A percentile compares a stretch with the other conserved stretches of the same genome.
Conservation (phyloP, 2,888 invertebrate genomes). For the Andrena chrysosceles region DNA sequence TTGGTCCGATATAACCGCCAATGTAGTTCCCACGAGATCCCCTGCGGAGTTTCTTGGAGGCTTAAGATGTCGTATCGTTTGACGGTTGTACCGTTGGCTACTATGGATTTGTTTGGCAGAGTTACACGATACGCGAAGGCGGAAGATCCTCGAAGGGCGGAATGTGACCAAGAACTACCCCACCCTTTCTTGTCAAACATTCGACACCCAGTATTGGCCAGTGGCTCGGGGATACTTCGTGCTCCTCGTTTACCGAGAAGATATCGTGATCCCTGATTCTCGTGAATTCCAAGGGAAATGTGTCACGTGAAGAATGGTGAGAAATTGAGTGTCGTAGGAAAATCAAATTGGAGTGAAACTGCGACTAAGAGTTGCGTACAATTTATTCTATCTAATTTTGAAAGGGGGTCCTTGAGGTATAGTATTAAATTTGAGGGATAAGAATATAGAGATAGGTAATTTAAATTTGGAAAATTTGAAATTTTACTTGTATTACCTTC, state of each 20-base stretch:
- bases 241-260: slow-evolving; percentile 45
- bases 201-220: slow-evolving; percentile 66
- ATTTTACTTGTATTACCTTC: too few species aligned
- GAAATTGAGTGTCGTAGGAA: background rate
- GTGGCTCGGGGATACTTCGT: slow-evolving; percentile 25
- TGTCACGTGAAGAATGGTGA: background rate
- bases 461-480: too few species aligned
- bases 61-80: slow-evolving; percentile 72
- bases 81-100: slow-evolving; percentile 62
- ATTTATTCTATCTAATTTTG: too few species aligned
- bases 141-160: slow-evolving; percentile 64
- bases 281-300: background rate
- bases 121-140: slow-evolving; percentile 57
- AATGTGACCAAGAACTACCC: slow-evolving; percentile 67
- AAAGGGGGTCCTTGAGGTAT: too few species aligned
- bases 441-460: too few species aligned
- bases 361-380: too few species aligned
- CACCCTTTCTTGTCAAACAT: slow-evolving; percentile 77
- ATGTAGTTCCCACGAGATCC: slow-evolving; percentile 63
- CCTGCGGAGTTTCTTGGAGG: slow-evolving; percentile 67
- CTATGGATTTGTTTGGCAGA: slow-evolving; percentile 57
- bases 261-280: slow-evolving; percentile 54
- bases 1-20: slow-evolving; percentile 47
- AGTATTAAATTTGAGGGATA: too few species aligned
- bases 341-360: too few species aligned